phyloP scores from a whole-genome alignment of 1,140 invertebrate genomes.

The Trinorchestia longiramus region DNA sequence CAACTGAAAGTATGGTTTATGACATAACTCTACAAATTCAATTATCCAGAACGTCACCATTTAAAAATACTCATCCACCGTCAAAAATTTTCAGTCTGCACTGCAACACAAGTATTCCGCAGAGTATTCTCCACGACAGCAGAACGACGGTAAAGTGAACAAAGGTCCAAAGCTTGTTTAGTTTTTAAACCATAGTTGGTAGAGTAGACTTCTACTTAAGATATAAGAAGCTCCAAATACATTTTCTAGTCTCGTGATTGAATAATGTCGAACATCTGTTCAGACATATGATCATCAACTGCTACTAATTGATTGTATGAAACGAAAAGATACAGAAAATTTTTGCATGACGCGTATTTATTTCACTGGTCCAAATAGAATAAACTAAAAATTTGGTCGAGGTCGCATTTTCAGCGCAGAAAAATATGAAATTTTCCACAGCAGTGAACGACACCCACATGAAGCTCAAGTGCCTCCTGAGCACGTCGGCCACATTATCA shows the following conservation, averaged over 20 bases:
- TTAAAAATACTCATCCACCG: neutral
- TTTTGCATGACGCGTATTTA: neutral
- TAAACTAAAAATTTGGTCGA: neutral
- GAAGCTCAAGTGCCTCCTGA: neutral
- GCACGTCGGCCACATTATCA: neutral
- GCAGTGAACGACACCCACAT: neutral
- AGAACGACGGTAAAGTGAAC: no score
- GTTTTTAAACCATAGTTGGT: neutral
- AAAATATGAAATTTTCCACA: neutral
- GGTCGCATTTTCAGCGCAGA: neutral
- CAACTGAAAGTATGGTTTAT: neutral
- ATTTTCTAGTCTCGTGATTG: neutral
- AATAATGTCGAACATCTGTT: neutral
- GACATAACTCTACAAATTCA: neutral
- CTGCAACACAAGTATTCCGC: neutral
- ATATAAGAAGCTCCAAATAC: neutral
- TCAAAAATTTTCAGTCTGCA: neutral
- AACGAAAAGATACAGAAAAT: neutral
- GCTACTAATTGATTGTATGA: neutral
- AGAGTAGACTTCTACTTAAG: neutral
- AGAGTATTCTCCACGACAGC: neutral
- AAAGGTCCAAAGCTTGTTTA: neutral
- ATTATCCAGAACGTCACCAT: neutral
- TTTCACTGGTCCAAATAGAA: neutral
- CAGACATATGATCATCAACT: neutral